A percentile compares a stretch with the other conserved stretches of the same genome.
Conservation (phyloP, 1,140 invertebrate genomes). For the Uloborus diversus region DNA sequence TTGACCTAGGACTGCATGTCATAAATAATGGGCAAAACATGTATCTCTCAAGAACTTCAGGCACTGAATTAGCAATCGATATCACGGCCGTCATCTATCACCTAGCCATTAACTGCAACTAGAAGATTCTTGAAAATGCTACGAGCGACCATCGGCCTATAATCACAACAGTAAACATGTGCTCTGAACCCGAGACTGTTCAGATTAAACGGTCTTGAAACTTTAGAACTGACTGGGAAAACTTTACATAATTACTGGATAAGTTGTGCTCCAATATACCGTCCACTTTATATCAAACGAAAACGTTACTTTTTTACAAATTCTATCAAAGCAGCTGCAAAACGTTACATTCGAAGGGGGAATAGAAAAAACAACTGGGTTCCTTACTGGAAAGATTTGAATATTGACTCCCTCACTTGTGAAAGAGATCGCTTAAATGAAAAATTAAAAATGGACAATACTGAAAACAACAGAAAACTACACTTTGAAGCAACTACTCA, state of each 20-base stretch:
- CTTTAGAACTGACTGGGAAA: not conserved
- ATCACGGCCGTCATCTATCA: not conserved
- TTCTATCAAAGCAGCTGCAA: not conserved
- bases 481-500: not conserved
- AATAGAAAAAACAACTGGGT: slow-evolving; percentile 3
- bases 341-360: not conserved
- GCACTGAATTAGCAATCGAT: not conserved
- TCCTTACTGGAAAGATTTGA: slow-evolving; percentile 1
- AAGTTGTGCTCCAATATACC: not conserved
- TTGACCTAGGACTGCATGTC: not conserved
- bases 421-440: not conserved
- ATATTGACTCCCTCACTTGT: not conserved
- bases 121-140: not conserved
- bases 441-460: not conserved
- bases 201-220: not conserved
- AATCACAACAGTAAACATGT: not conserved
- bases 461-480: not conserved
- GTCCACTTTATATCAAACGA: too few species aligned
- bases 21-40: not conserved
- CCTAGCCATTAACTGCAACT: not conserved
- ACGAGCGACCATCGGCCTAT: too few species aligned
- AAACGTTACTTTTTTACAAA: not conserved
- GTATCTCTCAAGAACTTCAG: not conserved
- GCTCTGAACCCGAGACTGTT: not conserved
- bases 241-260: not conserved